Base-by-base conservation (phyloP, 2,113 vertebrate genomes). In the Coracopsis vasa region DNA sequence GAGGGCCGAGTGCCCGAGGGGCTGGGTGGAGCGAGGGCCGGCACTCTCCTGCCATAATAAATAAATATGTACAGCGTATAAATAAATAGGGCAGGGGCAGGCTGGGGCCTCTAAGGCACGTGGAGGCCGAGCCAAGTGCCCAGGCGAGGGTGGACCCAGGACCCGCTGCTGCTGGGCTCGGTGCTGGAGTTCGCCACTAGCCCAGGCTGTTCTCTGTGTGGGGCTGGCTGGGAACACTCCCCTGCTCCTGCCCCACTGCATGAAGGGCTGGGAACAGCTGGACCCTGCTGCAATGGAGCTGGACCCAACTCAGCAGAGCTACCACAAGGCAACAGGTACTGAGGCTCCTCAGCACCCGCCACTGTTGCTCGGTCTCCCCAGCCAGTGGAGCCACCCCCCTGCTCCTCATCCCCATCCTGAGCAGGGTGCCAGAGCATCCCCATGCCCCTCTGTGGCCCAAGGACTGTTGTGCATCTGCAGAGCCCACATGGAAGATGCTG, bases 11-110 rank as follows among this genome's bases (percentile, higher is more conserved):
- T 16, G 23, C n/a, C 58, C 35, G 7, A 16, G 10, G 39, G 45
- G 54, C 4, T 4, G 44, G 28, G n/a, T 33, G 37, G 39, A 13
- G 39, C 8, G 10, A 28, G 44, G 41, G 39, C 1, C 2, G n/a
- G 10, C 33, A 10, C 64, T 41, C 81, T n/a, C 75, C 56, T 20
- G 83, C 91, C 79, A 1, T 14, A 97, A 97, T 97, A 97, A 97
- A 97, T 97, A 92, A 97, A 19, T 97, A 96, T 97, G n/a, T 97
- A 97, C 97, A 97, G 93, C 77, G 5, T 28, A 96, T 94, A 95
- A 97, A 97, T 97, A 97, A 97, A 96, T 95, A 94, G 56, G 69
- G 93, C 62, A 41, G 72, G 78, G 67, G 29, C 50, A 16, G 79
- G 79, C 47, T 48, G 92, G 8, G 69, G 80, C 77, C 48, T 39